Evolutionary conservation across 2,797 vertebrate species (phyloP).

Genomic region (Chrysolophus pictus): DNA sequence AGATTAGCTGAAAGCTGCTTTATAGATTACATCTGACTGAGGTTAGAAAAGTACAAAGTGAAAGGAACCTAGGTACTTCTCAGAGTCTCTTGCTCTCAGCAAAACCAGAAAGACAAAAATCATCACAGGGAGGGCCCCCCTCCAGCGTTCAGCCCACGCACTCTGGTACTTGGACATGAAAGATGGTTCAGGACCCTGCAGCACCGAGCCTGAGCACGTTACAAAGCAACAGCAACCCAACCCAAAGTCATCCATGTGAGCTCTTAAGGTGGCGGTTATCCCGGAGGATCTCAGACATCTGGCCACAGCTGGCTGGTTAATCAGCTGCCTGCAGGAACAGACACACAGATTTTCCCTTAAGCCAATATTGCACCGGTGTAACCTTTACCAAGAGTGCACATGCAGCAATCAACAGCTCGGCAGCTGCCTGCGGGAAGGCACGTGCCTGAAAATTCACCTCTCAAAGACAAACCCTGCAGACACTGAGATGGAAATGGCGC

Average conservation of each 20-base stretch:
- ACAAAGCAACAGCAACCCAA: neutral
- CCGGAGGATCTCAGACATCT: slow-evolving; percentile 3
- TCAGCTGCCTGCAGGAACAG: slow-evolving; percentile 28
- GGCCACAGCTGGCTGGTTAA: slow-evolving; percentile 42
- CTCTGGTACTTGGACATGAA: neutral
- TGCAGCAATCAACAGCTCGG: neutral
- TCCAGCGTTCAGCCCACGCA: neutral
- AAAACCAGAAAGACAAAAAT: neutral
- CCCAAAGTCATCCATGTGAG: neutral
- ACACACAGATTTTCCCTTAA: neutral
- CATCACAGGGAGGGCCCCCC: neutral
- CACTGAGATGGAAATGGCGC: rapidly evolving
- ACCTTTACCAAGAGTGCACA: neutral
- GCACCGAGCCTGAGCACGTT: rapidly evolving
- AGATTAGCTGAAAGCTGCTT: neutral
- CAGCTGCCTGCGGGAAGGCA: neutral
- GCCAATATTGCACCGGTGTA: neutral
- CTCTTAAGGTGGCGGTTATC: neutral
- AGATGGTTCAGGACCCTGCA: rapidly evolving
- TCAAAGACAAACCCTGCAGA: rapidly evolving
- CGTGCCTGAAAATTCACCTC: rapidly evolving
- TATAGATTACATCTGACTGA: neutral
- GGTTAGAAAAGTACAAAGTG: neutral
- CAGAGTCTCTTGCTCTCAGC: neutral
- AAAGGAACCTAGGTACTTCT: neutral